Base-by-base conservation (phyloP, 2,888 invertebrate species). In the Eupithecia abbreviata region DNA sequence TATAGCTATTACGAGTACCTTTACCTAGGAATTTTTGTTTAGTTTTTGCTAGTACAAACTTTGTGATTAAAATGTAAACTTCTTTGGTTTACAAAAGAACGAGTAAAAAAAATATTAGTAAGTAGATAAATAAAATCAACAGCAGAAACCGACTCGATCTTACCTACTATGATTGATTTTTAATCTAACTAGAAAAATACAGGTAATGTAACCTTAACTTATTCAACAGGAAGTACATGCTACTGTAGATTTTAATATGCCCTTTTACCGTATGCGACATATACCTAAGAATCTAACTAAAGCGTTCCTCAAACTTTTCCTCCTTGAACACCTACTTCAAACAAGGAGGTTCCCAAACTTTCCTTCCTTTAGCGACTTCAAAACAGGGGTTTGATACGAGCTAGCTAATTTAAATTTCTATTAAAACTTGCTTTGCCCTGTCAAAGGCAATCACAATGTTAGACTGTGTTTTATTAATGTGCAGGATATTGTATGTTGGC, bases 341-440 rank as follows among this genome's bases (percentile, higher is more conserved):
- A 51, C 4, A 15, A 72, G 72, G 65, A 71, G 71, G 51, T 72
- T 78, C 73, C 55, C 69, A 76, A 78, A 76, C 76, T 76, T 72
- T 78, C 71, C 75, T 74, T 74, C 75, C 78, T 75, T 78, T 77
- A 79, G 75, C 76, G 77, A 79, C 80, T 78, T 76, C 73, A 51
- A 58, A 77, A 69, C 69, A 49, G 45, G 47, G 47, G 47, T 47
- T 90, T 86, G 90, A 90, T 93, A 93, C 93, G 93, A 93, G 93
- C 92, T 91, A 90, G 93, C 93, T 94, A 93, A 93, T 94, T 94
- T 94, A 94, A 94, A 94, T 94, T 94, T 94, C 94, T 94, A 94
- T 94, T 93, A 94, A 94, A 94, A 94, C 93, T 94, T 94, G 88
- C 89, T 88, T 45, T 45, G 83, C 83, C 88, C 85, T 90, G 91